Evolutionary conservation across 2,113 vertebrate species (phyloP), one percentile per base, ranked within the genome.

Genomic region (Eubucco bourcierii): DNA sequence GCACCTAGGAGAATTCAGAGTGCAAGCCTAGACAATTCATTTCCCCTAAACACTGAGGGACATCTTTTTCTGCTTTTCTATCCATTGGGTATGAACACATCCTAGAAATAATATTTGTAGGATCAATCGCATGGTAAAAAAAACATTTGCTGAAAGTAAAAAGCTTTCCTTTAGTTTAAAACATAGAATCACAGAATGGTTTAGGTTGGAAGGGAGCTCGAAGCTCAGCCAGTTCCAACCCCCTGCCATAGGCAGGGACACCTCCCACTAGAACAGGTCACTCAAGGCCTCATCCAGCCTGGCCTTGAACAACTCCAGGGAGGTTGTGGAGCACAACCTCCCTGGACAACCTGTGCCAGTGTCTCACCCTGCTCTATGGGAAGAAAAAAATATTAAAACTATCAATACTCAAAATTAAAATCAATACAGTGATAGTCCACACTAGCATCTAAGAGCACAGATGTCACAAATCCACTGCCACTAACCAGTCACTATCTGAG

Each of bases 1-100:
- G 70, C 0, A 0, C 80, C 70, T 84, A 78, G 24, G 55, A 86
- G 70, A 94, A 80, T 58, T 61, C 34, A 68, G 58, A 75, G 17
- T 41, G 37, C n/a, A 82, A 82, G 31, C 44, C 85, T 10, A 67
- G 84, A 20, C 52, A 88, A 28, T 61, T 86, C n/a, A 68, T 39
- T 88, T 15, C 15, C 65, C 19, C 44, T 64, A 78, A 78, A 94
- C 6, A 67, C 4, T 37, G 53, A 75, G 84, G 58, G 31, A 87
- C 58, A 63, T 46, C 53, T 68, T 95, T 87, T 92, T 84, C 75
- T 80, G 53, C 61, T 82, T 76, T 87, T 74, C 68, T 77, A 56
- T 16, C 18, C 47, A 67, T 28, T 83, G 27, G 88, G 20, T 55
- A 73, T 64, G 59, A 76, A 23, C 16, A 50, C 37, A 71, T 2